Evolutionary conservation across 2,797 vertebrate species (phyloP).

Genomic region (Schizopygopsis pylzovi): DNA sequence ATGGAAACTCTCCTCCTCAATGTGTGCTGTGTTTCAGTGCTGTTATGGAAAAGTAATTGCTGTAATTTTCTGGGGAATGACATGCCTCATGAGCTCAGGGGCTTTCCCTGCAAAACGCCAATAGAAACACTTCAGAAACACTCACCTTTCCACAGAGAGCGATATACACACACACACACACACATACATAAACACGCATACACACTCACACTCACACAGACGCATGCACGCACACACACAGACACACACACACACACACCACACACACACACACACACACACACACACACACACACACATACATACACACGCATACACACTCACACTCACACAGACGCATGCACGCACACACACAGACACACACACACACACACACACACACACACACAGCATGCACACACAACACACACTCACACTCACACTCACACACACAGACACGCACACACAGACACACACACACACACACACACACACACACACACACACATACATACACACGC

Average conservation of each 20-base stretch:
- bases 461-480: too few species aligned
- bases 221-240: too few species aligned
- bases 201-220: not conserved
- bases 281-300: too few species aligned
- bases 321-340: not conserved
- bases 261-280: too few species aligned
- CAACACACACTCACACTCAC: too few species aligned
- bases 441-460: too few species aligned
- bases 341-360: not conserved
- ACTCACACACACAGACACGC: too few species aligned
- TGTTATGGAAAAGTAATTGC: constrained; percentile 76
- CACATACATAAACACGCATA: not conserved
- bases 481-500: too few species aligned
- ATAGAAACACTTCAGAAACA: constrained; percentile 32
- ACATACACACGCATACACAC: too few species aligned
- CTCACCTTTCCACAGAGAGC: not conserved
- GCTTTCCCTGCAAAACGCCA: constrained; percentile 63
- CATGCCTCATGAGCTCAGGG: constrained; percentile 66
- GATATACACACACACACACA: not conserved
- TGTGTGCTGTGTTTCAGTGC: constrained; percentile 70
- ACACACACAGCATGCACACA: too few species aligned
- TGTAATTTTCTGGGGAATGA: constrained; percentile 67
- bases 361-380: too few species aligned
- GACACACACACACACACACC: too few species aligned
- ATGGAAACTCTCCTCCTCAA: constrained; percentile 73